A percentile compares a stretch with the other conserved stretches of the same genome.
phyloP scores from a whole-genome alignment of 2,888 invertebrate species.

The Ethmia dodecea region DNA sequence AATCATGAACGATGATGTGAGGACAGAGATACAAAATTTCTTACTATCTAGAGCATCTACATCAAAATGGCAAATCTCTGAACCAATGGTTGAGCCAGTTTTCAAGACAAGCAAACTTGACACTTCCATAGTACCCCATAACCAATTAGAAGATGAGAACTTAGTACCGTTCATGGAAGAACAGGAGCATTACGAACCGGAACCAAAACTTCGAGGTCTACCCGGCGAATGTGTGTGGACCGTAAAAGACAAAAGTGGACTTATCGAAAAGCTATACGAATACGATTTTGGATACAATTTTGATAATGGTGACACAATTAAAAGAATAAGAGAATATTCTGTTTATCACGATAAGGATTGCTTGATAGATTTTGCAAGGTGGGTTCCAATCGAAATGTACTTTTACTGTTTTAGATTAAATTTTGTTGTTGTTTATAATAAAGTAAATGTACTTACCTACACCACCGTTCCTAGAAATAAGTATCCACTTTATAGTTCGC shows the following conservation, averaged over 20 bases:
- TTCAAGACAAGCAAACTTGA: conserved; percentile 12
- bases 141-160: too few relatives aligned
- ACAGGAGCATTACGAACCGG: too few relatives aligned
- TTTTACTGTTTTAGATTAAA: too few relatives aligned
- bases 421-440: too few relatives aligned
- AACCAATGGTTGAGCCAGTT: not conserved
- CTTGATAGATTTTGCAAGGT: conserved; percentile 49
- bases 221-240: conserved; percentile 63
- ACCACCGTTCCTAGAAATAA: too few relatives aligned
- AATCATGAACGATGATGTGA: conserved; percentile 42
- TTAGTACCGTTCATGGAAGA: conserved; percentile 29
- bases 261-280: conserved; percentile 63
- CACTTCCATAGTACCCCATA: conserved; percentile 28
- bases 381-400: too few relatives aligned
- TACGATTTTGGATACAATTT: conserved; percentile 45
- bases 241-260: conserved; percentile 59
- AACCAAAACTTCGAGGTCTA: conserved; percentile 49
- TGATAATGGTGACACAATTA: conserved; percentile 50
- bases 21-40: conserved; percentile 48
- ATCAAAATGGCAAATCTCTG: conserved; percentile 12
- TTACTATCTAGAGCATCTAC: conserved; percentile 19
- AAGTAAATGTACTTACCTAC: too few relatives aligned
- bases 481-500: too few relatives aligned
- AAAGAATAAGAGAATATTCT: conserved; percentile 59
- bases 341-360: conserved; percentile 64